These are phyloP conservation scores for Megastigmus dorsalis DNA, from an alignment of 2,888 invertebrate species.

Conservation along the genomic window DNA sequence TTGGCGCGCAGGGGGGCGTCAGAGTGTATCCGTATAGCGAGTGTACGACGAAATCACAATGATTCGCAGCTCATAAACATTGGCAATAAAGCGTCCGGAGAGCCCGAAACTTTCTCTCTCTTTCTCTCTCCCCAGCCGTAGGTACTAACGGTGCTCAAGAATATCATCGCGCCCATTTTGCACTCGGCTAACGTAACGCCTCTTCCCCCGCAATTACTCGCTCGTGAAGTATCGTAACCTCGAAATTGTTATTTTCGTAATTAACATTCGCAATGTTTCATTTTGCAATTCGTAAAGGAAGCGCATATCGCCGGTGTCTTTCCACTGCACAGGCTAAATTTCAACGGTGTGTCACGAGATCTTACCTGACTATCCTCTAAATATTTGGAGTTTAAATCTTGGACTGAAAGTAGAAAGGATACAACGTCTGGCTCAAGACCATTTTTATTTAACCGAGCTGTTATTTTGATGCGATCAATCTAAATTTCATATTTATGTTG, in stretches of 20 bases:
- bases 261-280: constrained; percentile 54
- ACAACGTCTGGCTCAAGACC: too few species aligned
- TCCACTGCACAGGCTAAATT: too few species aligned
- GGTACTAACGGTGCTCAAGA: constrained; percentile 25
- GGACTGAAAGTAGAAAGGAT: too few species aligned
- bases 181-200: constrained; percentile 37
- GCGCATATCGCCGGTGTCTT: too few species aligned
- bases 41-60: constrained; percentile 43
- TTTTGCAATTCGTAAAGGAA: constrained; percentile 50
- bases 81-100: constrained; percentile 24
- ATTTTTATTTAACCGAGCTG: too few species aligned
- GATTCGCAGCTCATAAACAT: constrained; percentile 54
- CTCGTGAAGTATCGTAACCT: constrained; percentile 52
- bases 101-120: constrained; percentile 49
- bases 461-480: too few species aligned
- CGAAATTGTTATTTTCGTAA: constrained; percentile 57
- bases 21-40: not conserved
- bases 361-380: too few species aligned
- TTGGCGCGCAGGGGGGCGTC: constrained; percentile 9
- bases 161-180: constrained; percentile 40
- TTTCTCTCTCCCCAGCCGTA: too few species aligned
- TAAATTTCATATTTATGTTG: too few species aligned
- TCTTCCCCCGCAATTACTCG: constrained; percentile 39
- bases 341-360: too few species aligned
- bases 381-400: too few species aligned